Conservation (phyloP, 1,140 invertebrate species). For the Spodoptera litura region DNA sequence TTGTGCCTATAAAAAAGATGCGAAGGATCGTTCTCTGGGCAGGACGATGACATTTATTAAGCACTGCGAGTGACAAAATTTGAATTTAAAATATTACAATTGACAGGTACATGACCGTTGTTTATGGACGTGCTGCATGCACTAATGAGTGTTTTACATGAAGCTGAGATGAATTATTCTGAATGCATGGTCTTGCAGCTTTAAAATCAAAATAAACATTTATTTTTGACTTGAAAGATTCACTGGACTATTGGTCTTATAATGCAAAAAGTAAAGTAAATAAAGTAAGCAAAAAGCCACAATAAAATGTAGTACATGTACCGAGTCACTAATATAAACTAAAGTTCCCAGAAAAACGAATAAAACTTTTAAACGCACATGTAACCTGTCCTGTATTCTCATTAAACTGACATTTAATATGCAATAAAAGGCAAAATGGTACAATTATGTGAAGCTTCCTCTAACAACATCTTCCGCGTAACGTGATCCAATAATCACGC, state of each 20-base stretch:
- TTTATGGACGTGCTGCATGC: conserved; percentile 42
- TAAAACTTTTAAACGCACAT: not conserved
- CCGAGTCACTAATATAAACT: not conserved
- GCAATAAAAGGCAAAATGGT: conserved; percentile 39
- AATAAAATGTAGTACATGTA: no score
- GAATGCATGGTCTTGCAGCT: conserved; percentile 1
- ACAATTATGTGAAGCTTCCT: conserved; percentile 46
- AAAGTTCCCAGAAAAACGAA: not conserved
- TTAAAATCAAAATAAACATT: conserved; percentile 15
- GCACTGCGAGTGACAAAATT: conserved; percentile 41
- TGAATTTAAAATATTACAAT: conserved; percentile 50
- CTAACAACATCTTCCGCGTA: conserved; percentile 65
- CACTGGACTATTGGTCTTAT: not conserved
- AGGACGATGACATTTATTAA: conserved; percentile 51
- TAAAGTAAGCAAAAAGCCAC: no score
- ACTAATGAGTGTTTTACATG: conserved; percentile 48
- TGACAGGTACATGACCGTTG: conserved; percentile 49
- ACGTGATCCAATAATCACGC: conserved; percentile 78
- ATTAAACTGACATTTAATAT: conserved; percentile 38
- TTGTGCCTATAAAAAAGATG: conserved; percentile 4
- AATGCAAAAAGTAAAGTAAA: not conserved
- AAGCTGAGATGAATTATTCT: conserved; percentile 40
- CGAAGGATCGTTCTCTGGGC: conserved; percentile 8
- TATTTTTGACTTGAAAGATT: not conserved
- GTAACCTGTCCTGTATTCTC: conserved; percentile 1